Evolutionary conservation across 2,888 invertebrate species (phyloP).

Genomic region (Leptinotarsa juncta): DNA sequence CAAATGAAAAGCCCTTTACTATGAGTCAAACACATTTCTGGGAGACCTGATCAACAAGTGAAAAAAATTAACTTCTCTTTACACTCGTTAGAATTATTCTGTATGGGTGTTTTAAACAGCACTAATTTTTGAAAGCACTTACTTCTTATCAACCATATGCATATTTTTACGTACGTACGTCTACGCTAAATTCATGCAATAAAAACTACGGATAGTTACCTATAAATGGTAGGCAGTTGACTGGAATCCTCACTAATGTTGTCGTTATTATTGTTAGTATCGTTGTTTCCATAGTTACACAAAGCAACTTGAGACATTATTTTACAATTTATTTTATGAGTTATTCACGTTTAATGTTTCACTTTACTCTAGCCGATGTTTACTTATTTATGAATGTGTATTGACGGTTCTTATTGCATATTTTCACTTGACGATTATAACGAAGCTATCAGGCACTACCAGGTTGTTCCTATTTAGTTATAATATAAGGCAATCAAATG

Average conservation of each 20-base stretch:
- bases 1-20: too few species aligned
- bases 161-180: background rate
- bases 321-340: conserved; percentile 26
- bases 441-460: conserved; percentile 53
- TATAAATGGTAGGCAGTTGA: conserved; percentile 88
- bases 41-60: background rate
- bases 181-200: conserved; percentile 23
- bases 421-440: conserved; percentile 16
- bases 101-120: background rate
- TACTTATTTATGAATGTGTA: conserved; percentile 40
- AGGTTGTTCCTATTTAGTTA: conserved; percentile 48
- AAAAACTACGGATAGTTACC: conserved; percentile 69
- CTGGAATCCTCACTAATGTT: conserved; percentile 89
- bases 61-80: background rate
- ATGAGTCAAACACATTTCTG: too few species aligned
- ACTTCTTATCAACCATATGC: background rate
- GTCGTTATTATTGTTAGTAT: conserved; percentile 79
- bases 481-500: conserved; percentile 49
- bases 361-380: conserved; percentile 32
- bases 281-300: conserved; percentile 72
- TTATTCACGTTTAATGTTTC: conserved; percentile 28
- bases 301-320: conserved; percentile 82
- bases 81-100: too few species aligned
- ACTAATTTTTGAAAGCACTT: background rate
- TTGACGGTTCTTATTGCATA: conserved; percentile 35